These are phyloP conservation scores for Calameuta pallipes DNA, from an alignment of 2,888 invertebrate genomes.

Conservation along the genomic window DNA sequence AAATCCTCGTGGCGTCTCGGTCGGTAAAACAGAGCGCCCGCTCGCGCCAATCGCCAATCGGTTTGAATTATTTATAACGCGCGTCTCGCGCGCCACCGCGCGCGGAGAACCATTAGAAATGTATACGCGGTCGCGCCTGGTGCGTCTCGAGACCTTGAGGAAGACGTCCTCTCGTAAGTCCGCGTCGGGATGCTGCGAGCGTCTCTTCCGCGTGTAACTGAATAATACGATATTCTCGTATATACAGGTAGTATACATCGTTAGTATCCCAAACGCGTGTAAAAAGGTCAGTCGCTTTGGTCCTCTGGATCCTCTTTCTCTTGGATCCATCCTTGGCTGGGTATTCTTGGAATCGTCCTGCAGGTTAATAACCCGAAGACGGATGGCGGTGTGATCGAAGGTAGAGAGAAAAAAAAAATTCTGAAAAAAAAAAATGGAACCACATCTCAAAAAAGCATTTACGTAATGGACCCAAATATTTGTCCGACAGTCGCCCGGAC, in stretches of 20 bases:
- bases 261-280: neutral
- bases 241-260: neutral
- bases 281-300: too few relatives aligned
- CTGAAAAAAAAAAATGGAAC: too few relatives aligned
- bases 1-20: neutral
- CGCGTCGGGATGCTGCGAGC: neutral
- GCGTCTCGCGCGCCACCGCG: neutral
- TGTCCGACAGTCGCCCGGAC: too few relatives aligned
- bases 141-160: neutral
- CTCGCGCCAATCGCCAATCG: neutral
- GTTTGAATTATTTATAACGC: neutral
- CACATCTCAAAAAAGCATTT: too few relatives aligned
- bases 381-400: too few relatives aligned
- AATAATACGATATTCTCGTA: neutral
- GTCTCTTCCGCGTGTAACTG: neutral
- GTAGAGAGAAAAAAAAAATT: too few relatives aligned
- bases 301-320: too few relatives aligned
- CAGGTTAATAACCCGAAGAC: too few relatives aligned
- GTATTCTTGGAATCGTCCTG: too few relatives aligned
- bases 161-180: neutral
- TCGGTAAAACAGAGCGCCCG: neutral
- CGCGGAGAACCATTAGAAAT: neutral
- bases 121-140: neutral
- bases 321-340: too few relatives aligned
- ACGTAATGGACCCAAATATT: too few relatives aligned